These are phyloP conservation scores for Hemaris fuciformis DNA, from an alignment of 2,888 invertebrate species.

Conservation along the genomic window DNA sequence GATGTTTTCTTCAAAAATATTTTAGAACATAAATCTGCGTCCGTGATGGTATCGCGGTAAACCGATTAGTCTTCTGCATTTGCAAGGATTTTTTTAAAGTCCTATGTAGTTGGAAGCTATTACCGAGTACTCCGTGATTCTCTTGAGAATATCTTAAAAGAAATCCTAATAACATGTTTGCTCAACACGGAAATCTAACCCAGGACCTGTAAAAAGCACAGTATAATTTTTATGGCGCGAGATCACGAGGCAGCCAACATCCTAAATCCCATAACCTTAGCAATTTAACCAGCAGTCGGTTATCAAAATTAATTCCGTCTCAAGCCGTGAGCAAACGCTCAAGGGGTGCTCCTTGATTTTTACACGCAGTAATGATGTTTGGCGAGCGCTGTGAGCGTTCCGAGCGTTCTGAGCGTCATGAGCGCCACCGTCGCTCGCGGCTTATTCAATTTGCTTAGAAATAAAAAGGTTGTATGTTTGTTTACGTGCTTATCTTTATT, in stretches of 20 bases:
- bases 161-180: no score
- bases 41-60: no score
- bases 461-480: not conserved
- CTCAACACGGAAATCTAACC: no score
- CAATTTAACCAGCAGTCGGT: not conserved
- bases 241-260: not conserved
- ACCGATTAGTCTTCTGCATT: no score
- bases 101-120: no score
- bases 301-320: not conserved
- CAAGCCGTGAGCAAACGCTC: not conserved
- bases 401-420: not conserved
- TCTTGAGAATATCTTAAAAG: no score
- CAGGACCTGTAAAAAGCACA: no score
- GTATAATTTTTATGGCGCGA: no score
- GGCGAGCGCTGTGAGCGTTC: not conserved
- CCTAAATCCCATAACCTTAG: not conserved
- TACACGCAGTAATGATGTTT: conserved; percentile 2
- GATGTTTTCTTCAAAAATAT: no score
- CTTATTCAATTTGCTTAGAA: conserved; percentile 10
- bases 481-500: not conserved
- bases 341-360: not conserved
- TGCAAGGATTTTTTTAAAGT: no score
- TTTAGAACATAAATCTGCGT: no score
- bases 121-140: no score
- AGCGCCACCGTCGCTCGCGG: not conserved